Conservation (phyloP, 2,888 invertebrate species). For the Atherix ibis region DNA sequence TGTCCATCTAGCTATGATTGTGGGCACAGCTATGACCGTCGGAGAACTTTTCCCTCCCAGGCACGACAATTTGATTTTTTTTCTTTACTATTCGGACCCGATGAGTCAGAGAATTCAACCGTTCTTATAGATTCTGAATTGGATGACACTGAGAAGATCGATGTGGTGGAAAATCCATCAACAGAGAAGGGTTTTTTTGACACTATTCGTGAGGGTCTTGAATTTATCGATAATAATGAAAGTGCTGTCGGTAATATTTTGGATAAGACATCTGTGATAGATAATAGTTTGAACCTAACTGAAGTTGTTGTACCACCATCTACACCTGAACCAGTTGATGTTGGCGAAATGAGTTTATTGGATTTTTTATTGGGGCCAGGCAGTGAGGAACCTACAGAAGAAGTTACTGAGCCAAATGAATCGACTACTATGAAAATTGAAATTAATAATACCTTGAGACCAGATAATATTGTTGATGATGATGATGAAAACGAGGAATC, state of each 20-base stretch:
- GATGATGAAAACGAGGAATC: too few relatives aligned
- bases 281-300: background rate
- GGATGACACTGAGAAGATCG: background rate
- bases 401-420: background rate
- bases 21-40: conserved; percentile 35
- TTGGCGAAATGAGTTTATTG: conserved; percentile 21
- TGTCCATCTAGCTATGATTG: conserved; percentile 75
- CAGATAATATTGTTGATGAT: too few relatives aligned
- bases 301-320: background rate
- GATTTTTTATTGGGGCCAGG: conserved; percentile 19
- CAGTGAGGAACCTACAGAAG: background rate
- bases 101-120: conserved; percentile 13
- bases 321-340: conserved; percentile 11
- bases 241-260: conserved; percentile 14
- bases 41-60: conserved; percentile 20
- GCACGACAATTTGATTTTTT: conserved; percentile 26
- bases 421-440: background rate
- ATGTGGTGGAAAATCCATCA: conserved; percentile 11
- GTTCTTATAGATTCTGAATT: background rate
- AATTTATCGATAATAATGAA: conserved; percentile 25
- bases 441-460: too few relatives aligned
- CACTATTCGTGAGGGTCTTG: conserved; percentile 25
- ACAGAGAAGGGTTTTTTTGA: conserved; percentile 27
- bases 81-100: conserved; percentile 25
- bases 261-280: conserved; percentile 15